Conservation (phyloP, 2,888 invertebrate genomes). For the Agrotis puta region DNA sequence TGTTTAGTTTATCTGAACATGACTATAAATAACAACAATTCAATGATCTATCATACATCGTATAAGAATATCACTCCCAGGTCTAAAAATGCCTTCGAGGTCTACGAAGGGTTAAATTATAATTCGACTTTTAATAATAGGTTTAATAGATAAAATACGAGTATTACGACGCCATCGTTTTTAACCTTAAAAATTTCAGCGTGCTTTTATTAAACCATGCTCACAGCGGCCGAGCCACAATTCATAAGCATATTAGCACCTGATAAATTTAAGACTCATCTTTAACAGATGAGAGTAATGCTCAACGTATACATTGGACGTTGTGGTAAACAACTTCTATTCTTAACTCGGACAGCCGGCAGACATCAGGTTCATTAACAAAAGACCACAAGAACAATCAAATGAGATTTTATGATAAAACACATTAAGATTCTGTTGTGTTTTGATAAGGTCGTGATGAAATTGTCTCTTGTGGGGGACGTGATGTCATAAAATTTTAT, state of each 20-base stretch:
- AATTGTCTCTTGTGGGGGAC: constrained; percentile 32
- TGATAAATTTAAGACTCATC: constrained; percentile 81
- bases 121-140: too few species aligned
- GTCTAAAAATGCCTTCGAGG: background rate
- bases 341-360: constrained; percentile 72
- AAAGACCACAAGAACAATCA: constrained; percentile 71
- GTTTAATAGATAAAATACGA: background rate
- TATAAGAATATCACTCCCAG: background rate
- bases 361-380: constrained; percentile 81
- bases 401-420: constrained; percentile 66
- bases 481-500: constrained; percentile 35
- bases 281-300: constrained; percentile 71
- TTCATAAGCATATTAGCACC: constrained; percentile 77
- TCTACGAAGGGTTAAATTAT: background rate
- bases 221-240: constrained; percentile 47
- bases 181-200: constrained; percentile 13
- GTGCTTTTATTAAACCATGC: constrained; percentile 23
- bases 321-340: constrained; percentile 83
- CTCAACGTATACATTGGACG: constrained; percentile 71
- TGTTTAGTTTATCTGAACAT: background rate
- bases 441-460: constrained; percentile 53
- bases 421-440: constrained; percentile 55
- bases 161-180: background rate
- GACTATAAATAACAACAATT: background rate
- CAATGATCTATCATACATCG: background rate